Percentiles rank a stretch among this genome's conserved stretches.
phyloP scores from a whole-genome alignment of 1,140 invertebrate species.

The Eufriesea mexicana region DNA sequence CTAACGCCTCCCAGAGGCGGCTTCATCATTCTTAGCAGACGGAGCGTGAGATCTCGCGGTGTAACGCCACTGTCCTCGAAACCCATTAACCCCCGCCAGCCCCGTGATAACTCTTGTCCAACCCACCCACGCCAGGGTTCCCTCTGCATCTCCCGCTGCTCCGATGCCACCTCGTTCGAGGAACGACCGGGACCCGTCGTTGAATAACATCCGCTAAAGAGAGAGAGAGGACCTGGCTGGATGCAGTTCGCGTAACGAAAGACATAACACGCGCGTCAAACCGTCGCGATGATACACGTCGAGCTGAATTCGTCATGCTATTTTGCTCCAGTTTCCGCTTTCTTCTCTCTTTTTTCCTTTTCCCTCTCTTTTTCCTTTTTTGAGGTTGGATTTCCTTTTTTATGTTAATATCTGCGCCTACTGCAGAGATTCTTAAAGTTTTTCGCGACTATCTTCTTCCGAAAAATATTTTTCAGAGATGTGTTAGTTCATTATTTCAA shows the following conservation, averaged over 20 bases:
- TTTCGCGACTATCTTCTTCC: too few species aligned
- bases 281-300: neutral
- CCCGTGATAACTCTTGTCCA: conserved; percentile 40
- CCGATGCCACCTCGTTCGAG: neutral
- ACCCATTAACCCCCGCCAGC: conserved; percentile 61
- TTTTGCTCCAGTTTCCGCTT: too few species aligned
- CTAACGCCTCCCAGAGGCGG: conserved; percentile 38
- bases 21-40: conserved; percentile 54
- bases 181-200: neutral
- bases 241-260: conserved; percentile 23
- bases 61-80: conserved; percentile 63
- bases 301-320: too few species aligned
- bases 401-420: too few species aligned
- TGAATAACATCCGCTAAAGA: conserved; percentile 36
- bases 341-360: too few species aligned
- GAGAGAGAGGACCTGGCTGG: neutral
- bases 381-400: too few species aligned
- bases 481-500: too few species aligned
- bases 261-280: neutral
- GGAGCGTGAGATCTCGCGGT: conserved; percentile 60
- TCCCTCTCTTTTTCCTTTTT: too few species aligned
- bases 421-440: too few species aligned
- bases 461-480: too few species aligned
- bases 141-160: conserved; percentile 12
- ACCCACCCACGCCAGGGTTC: conserved; percentile 7